Conservation (phyloP, 2,113 vertebrate species). For the Vicugna pacos region DNA sequence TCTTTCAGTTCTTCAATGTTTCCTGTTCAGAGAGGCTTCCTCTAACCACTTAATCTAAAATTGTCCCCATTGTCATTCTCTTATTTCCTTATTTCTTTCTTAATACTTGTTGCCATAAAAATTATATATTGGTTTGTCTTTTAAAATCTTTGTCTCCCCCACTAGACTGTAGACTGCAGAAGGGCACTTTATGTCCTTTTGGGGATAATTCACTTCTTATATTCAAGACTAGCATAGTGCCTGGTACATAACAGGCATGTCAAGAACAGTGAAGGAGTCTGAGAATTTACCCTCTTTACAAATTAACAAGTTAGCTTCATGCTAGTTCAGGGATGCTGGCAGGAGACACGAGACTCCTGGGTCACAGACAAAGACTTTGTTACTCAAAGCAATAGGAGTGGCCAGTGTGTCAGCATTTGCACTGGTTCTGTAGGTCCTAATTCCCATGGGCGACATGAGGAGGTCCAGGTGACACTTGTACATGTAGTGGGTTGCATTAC, state of each 20-base stretch:
- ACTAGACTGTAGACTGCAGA: neutral
- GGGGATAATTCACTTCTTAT: neutral
- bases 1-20: neutral
- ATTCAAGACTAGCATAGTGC: neutral
- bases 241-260: neutral
- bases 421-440: neutral
- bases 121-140: neutral
- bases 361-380: neutral
- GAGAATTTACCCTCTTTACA: neutral
- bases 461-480: neutral
- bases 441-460: neutral
- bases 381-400: neutral
- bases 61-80: neutral
- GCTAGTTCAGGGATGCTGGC: neutral
- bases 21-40: neutral
- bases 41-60: neutral
- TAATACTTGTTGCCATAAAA: neutral
- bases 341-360: neutral
- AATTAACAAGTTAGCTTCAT: neutral
- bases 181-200: neutral
- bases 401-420: neutral
- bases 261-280: neutral
- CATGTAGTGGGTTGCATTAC: neutral
- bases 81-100: conserved; percentile 44
- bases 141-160: neutral